Conservation (phyloP, 2,797 vertebrate genomes). For the Diglossa cyanea region DNA sequence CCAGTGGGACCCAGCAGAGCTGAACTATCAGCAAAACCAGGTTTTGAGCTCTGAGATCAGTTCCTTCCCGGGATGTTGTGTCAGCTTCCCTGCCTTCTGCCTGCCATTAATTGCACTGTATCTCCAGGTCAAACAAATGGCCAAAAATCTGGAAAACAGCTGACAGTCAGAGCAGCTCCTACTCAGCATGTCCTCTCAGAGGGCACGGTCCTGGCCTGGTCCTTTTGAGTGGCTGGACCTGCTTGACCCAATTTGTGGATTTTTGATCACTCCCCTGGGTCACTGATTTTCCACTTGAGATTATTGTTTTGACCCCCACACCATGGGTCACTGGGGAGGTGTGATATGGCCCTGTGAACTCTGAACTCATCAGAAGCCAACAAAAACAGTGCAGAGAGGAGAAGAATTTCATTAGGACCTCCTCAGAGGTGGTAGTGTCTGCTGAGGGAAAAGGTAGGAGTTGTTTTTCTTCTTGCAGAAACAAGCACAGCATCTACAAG, state of each 20-base stretch:
- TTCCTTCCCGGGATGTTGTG: slow-evolving; percentile 5
- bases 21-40: neutral
- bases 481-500: slow-evolving; percentile 8
- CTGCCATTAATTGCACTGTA: slow-evolving; percentile 29
- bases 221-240: slow-evolving; percentile 55
- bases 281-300: slow-evolving; percentile 63
- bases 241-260: slow-evolving; percentile 60
- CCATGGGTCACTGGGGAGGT: slow-evolving; percentile 58
- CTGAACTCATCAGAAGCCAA: slow-evolving; percentile 63
- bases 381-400: slow-evolving; percentile 47
- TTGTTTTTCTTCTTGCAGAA: slow-evolving; percentile 50
- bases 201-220: slow-evolving; percentile 18
- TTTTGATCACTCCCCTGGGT: slow-evolving; percentile 61
- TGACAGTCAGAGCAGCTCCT: neutral
- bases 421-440: slow-evolving; percentile 14
- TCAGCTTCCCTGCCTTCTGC: slow-evolving; percentile 49
- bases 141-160: slow-evolving; percentile 61
- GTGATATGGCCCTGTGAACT: slow-evolving; percentile 65
- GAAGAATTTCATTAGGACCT: slow-evolving; percentile 69
- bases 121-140: slow-evolving; percentile 51
- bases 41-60: slow-evolving; percentile 1
- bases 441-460: neutral
- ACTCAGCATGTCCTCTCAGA: slow-evolving; percentile 36
- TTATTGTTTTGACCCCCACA: slow-evolving; percentile 66
- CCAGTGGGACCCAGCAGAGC: neutral